Evolutionary conservation across 2,113 vertebrate species (phyloP).

Genomic region (Trichomycterus rosablanca): DNA sequence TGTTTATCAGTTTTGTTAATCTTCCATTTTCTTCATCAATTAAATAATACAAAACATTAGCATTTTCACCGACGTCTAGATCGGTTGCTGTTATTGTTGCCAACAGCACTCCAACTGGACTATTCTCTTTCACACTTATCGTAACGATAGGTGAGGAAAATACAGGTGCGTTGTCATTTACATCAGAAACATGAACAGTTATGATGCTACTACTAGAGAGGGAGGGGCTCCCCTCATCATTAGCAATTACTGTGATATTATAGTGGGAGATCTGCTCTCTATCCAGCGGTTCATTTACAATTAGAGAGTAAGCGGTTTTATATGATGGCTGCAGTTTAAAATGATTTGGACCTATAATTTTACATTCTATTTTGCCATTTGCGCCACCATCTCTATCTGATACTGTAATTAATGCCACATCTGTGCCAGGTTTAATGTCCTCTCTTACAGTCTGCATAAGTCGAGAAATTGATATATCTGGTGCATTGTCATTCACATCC

Average conservation of each 20-base stretch:
- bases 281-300: conserved; percentile 60
- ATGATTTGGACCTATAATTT: conserved; percentile 56
- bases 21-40: conserved; percentile 57
- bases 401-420: conserved; percentile 69
- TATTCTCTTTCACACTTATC: conserved; percentile 73
- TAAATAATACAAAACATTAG: conserved; percentile 54
- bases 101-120: conserved; percentile 60
- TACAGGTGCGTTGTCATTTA: conserved; percentile 61
- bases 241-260: conserved; percentile 58
- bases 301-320: conserved; percentile 63
- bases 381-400: conserved; percentile 67
- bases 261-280: conserved; percentile 66
- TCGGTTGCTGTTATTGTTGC: conserved; percentile 59
- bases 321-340: conserved; percentile 69
- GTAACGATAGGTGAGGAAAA: conserved; percentile 59
- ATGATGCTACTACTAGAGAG: conserved; percentile 55
- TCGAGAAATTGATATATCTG: conserved; percentile 65
- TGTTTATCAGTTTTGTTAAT: conserved; percentile 62
- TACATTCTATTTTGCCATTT: conserved; percentile 67
- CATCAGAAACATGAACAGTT: conserved; percentile 59
- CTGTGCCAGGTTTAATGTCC: conserved; percentile 64
- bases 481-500: conserved; percentile 77
- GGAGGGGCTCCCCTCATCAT: conserved; percentile 60
- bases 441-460: conserved; percentile 64
- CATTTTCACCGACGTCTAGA: conserved; percentile 66